Evolutionary conservation across 2,113 vertebrate species (phyloP).

Genomic region (Pavo muticus): DNA sequence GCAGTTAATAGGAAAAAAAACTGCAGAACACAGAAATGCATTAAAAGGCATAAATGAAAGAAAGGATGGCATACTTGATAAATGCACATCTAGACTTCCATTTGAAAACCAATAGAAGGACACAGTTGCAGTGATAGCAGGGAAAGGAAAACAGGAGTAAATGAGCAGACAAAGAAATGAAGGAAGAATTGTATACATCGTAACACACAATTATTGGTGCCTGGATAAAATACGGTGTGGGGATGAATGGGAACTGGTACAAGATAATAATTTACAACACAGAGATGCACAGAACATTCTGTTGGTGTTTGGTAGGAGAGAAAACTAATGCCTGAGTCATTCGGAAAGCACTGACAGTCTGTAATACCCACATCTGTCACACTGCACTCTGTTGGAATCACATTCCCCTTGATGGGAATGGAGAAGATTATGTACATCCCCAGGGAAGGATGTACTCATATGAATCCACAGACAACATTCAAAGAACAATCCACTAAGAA

Average conservation of each 20-base stretch:
- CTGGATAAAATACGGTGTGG: neutral
- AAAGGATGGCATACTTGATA: neutral
- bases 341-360: neutral
- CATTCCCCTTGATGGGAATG: slow-evolving; percentile 6
- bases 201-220: neutral
- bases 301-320: neutral
- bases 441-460: slow-evolving; percentile 10
- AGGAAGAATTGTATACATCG: neutral
- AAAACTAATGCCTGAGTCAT: slow-evolving; percentile 26
- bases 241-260: neutral
- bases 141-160: neutral
- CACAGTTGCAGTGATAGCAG: neutral
- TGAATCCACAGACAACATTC: slow-evolving; percentile 13
- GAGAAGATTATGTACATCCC: slow-evolving; percentile 5
- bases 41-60: neutral
- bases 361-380: slow-evolving; percentile 53
- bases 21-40: neutral
- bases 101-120: neutral
- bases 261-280: neutral
- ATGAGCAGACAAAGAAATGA: neutral
- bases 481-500: slow-evolving; percentile 30
- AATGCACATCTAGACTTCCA: neutral
- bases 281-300: neutral
- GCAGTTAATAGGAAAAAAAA: neutral
- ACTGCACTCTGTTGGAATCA: neutral